Evolutionary conservation across 2,888 invertebrate genomes (phyloP), one percentile per base, ranked within the genome.

Genomic region (Andrena hattorfiana): DNA sequence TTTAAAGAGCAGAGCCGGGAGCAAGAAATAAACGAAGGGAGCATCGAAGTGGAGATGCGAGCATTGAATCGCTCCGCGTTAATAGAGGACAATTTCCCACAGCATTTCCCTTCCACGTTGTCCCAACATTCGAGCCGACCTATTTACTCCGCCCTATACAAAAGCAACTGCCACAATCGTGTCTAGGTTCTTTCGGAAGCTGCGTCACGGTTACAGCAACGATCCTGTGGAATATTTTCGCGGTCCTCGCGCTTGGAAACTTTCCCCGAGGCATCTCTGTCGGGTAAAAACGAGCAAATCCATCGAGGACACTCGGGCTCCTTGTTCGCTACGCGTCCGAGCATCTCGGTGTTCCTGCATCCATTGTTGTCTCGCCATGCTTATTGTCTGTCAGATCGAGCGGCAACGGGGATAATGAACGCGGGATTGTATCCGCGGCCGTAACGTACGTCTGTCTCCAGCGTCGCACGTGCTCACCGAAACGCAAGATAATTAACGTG

Each of bases 401-500:
- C 81, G 79, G 30, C 67, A 81, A 72, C 79, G 26, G 35, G 67
- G 72, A 79, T 72, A 81, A 78, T 72, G 81, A 81, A 81, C 49
- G 28, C 26, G 79, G 56, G 81, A 78, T 78, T 30, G 79, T 68
- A 79, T 72, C 72, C 35, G 80, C 30, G 67, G 20, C 26, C n/a
- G 67, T 67, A 63, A 72, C 81, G 62, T 28, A 72, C 63, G 79
- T 72, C 72, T 68, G 68, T 63, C 60, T 49, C 1, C 49, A 48
- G 56, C 67, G 72, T 56, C 28, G 67, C 68, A 60, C 78, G 67
- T 35, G 71, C 56, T 56, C 48, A 6, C 10, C 79, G 48, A 81
- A 81, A 72, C 63, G 68, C 79, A 56, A 71, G 79, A 81, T 81
- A 79, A 81, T 79, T 79, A 79, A 81, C 79, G 67, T 79, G 72